Base-by-base conservation (phyloP, 2,888 invertebrate species). In the Protonemura montana region DNA sequence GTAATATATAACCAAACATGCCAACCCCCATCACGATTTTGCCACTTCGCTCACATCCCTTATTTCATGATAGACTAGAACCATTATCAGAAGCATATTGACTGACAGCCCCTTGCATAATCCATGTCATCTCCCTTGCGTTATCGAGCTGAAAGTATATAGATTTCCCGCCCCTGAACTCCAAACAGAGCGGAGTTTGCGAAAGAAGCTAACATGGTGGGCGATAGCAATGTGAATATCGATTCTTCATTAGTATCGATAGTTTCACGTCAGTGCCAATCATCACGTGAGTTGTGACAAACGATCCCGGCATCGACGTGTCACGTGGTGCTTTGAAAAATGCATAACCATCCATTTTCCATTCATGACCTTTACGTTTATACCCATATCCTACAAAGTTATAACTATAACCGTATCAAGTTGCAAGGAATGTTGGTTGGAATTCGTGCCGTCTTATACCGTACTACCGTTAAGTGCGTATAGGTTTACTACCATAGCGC, bases 161-260 rank as follows among this genome's bases (percentile, higher is more conserved):
- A 21, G 21, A 59, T 59, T 59, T 59, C 59, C 16, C 59, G 59
- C 21, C 59, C 59, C 59, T 59, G 59, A 59, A 59, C 59, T 59
- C 59, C 2, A 13, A 59, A 59, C 35, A 35, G 21, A 59, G 21
- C 59, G 21, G 21, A 21, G 59, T 59, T 59, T 59, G 16, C 16
- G 59, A 59, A 59, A 21, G 59, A 59, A 59, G 59, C 16, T 10
- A 59, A 21, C 59, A 35, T 35, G 35, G 35, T 10, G 10, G 59
- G 59, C 59, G 59, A 59, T 59, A 59, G 59, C 59, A 59, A 21
- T 59, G 59, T 21, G 21, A 10, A 21, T 59, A 59, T 59, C 59
- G 59, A 59, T 59, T 59, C 59, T 59, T 59, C 59, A 59, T 59
- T 59, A 59, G 59, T 59, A 59, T 59, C 59, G 59, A 59, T 59